These are phyloP conservation scores for Lagodon rhomboides DNA, from an alignment of 2,797 vertebrate species.

Conservation along the genomic window DNA sequence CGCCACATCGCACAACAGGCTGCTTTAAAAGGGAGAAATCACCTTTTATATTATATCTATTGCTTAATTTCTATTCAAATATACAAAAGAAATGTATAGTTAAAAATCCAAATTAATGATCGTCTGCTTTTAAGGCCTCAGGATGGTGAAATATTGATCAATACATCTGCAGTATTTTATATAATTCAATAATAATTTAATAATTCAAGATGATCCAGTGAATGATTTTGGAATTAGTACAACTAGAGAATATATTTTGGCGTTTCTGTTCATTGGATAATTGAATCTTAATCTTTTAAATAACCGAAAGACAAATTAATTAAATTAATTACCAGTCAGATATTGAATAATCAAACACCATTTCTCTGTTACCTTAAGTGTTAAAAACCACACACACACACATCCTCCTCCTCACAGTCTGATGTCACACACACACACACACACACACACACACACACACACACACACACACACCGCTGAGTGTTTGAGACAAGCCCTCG, in stretches of 20 bases:
- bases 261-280: no score
- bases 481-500: constrained; percentile 46
- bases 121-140: no score
- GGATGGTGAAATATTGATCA: no score
- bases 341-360: neutral
- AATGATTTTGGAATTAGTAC: neutral
- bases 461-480: constrained; percentile 14
- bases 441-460: constrained; percentile 5
- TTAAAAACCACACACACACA: constrained; percentile 1
- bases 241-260: no score
- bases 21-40: no score
- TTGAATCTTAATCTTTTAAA: neutral
- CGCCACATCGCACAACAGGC: no score
- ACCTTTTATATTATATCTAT: no score
- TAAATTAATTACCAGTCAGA: neutral
- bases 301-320: neutral
- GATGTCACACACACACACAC: neutral
- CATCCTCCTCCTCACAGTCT: neutral
- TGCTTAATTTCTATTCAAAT: no score
- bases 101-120: no score
- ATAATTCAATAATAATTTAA: no score
- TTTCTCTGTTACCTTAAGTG: neutral
- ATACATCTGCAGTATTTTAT: no score
- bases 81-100: no score
- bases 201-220: neutral